Evolutionary conservation across 2,888 invertebrate species (phyloP).

Genomic region (Synergus itoensis): DNA sequence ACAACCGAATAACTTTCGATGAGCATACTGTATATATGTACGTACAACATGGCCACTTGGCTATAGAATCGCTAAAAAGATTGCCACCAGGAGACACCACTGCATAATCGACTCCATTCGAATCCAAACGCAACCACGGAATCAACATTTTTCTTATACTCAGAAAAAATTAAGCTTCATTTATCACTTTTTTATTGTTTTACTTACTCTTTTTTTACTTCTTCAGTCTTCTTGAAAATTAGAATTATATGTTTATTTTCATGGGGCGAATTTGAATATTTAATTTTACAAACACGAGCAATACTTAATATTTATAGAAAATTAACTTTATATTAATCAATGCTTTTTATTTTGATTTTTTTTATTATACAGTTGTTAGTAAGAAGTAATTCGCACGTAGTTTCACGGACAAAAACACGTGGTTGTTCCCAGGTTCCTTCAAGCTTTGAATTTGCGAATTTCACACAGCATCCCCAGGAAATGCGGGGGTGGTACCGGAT

Average conservation of each 20-base stretch:
- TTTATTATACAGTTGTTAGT: too few relatives aligned
- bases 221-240: too few relatives aligned
- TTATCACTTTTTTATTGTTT: neutral
- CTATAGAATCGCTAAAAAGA: neutral
- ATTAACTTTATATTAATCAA: too few relatives aligned
- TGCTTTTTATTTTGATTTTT: too few relatives aligned
- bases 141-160: neutral
- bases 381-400: neutral
- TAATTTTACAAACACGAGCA: too few relatives aligned
- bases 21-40: constrained; percentile 62
- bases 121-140: neutral
- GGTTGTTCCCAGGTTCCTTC: neutral
- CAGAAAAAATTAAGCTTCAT: neutral
- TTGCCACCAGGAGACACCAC: constrained; percentile 29
- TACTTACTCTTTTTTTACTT: neutral
- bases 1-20: constrained; percentile 57
- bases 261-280: neutral
- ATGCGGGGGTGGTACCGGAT: constrained; percentile 68
- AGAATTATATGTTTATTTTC: neutral
- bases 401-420: neutral
- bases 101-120: neutral
- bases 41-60: constrained; percentile 31
- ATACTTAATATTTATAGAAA: too few relatives aligned
- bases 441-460: constrained; percentile 47
- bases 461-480: constrained; percentile 68